These are phyloP conservation scores for Phoxinus phoxinus DNA, from an alignment of 2,113 vertebrate species.

Conservation along the genomic window DNA sequence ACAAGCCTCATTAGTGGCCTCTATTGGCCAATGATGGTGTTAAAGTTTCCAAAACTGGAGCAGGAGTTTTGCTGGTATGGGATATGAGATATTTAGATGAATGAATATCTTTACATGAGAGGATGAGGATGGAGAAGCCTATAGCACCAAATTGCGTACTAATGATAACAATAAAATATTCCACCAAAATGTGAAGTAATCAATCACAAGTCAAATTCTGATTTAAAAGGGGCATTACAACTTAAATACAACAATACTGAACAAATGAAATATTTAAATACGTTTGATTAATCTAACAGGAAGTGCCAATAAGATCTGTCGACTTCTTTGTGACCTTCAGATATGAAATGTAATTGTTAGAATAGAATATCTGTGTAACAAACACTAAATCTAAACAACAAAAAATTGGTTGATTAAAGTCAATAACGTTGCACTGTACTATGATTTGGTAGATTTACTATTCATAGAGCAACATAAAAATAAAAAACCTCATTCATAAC, in stretches of 20 bases:
- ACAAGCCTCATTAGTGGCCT: slow-evolving; percentile 17
- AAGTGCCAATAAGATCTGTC: background rate
- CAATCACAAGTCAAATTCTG: background rate
- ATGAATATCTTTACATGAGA: background rate
- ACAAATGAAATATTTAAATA: background rate
- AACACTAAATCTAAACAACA: too few species aligned
- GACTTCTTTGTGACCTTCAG: too few species aligned
- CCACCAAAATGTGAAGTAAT: background rate
- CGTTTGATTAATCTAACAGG: background rate
- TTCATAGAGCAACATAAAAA: background rate
- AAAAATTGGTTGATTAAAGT: background rate
- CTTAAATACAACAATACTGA: background rate
- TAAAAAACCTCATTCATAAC: background rate
- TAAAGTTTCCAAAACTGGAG: background rate
- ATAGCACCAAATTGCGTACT: background rate
- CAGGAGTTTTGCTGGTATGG: background rate
- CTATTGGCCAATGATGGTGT: slow-evolving; percentile 18
- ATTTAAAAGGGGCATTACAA: background rate
- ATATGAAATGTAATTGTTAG: too few species aligned
- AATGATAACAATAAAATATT: background rate
- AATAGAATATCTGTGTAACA: too few species aligned
- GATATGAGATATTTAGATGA: background rate
- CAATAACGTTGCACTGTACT: background rate
- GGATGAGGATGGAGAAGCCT: background rate
- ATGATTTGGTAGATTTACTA: background rate